Conservation (phyloP, 1,140 invertebrate species). For the Microplitis mediator region DNA sequence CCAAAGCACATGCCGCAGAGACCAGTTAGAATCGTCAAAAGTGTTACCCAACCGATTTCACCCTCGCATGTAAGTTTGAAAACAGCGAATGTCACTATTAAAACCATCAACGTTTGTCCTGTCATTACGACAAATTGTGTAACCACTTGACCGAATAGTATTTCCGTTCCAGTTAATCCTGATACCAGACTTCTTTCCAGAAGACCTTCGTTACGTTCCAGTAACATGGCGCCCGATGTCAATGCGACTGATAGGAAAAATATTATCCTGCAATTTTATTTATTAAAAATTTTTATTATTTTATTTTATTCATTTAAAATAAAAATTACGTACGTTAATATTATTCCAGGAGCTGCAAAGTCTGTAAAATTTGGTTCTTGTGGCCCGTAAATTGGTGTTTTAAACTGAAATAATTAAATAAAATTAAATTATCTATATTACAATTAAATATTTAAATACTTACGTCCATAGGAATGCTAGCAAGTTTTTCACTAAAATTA, state of each 20-base stretch:
- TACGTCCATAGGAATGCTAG: conserved; percentile 73
- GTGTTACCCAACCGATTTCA: conserved; percentile 74
- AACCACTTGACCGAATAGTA: conserved; percentile 82
- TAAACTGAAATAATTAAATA: conserved; percentile 63
- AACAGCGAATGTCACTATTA: conserved; percentile 81
- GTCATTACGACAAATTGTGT: conserved; percentile 89
- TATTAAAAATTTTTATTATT: conserved; percentile 6
- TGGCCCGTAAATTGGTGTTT: conserved; percentile 86
- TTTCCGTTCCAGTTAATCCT: conserved; percentile 70
- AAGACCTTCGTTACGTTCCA: conserved; percentile 90
- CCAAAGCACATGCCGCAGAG: conserved; percentile 93
- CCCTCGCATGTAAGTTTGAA: conserved; percentile 84
- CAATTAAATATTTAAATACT: conserved; percentile 42
- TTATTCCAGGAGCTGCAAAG: conserved; percentile 92
- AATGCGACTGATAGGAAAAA: conserved; percentile 93
- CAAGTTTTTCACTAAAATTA: conserved; percentile 73
- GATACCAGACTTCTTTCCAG: conserved; percentile 86
- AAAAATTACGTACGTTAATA: conserved; percentile 75
- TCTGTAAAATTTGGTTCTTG: conserved; percentile 86
- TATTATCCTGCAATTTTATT: conserved; percentile 74
- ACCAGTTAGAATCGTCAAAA: conserved; percentile 81
- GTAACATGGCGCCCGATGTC: conserved; percentile 87
- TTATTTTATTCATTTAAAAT: not conserved
- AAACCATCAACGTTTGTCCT: conserved; percentile 81
- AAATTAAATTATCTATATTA: not conserved